phyloP scores from a whole-genome alignment of 2,797 vertebrate genomes.

The Distichodus sexfasciatus region DNA sequence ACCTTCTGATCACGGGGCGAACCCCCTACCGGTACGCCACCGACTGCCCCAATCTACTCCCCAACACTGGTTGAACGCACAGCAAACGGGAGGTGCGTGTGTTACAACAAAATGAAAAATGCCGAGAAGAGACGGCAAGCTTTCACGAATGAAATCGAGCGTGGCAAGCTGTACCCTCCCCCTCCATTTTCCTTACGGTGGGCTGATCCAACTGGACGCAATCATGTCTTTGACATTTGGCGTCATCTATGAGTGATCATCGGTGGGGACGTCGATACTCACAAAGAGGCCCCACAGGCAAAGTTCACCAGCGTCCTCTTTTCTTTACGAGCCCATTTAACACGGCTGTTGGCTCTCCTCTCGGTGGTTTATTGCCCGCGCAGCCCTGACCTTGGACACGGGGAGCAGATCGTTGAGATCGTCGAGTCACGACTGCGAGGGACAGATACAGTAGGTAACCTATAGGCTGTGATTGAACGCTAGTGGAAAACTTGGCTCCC shows the following conservation, averaged over 20 bases:
- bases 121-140: too few relatives aligned
- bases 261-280: constrained; percentile 23
- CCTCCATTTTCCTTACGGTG: neutral
- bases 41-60: too few relatives aligned
- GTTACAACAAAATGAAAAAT: too few relatives aligned
- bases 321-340: constrained; percentile 22
- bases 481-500: constrained; percentile 1
- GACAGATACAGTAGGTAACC: constrained; percentile 26
- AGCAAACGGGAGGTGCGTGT: too few relatives aligned
- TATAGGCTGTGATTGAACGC: constrained; percentile 26
- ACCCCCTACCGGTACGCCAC: too few relatives aligned
- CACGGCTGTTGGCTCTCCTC: constrained; percentile 19
- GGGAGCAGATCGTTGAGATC: constrained; percentile 22
- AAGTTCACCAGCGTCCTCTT: constrained; percentile 16
- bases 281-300: neutral
- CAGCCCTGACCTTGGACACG: constrained; percentile 35
- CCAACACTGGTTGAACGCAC: too few relatives aligned
- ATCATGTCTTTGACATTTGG: constrained; percentile 24
- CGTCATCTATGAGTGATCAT: constrained; percentile 33
- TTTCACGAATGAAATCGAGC: too few relatives aligned
- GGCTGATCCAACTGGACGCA: constrained; percentile 24
- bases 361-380: constrained; percentile 34
- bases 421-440: constrained; percentile 1
- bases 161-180: too few relatives aligned
- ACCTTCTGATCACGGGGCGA: too few relatives aligned